Conservation (phyloP, 2,797 vertebrate species). For the Pantherophis vulpinus region DNA sequence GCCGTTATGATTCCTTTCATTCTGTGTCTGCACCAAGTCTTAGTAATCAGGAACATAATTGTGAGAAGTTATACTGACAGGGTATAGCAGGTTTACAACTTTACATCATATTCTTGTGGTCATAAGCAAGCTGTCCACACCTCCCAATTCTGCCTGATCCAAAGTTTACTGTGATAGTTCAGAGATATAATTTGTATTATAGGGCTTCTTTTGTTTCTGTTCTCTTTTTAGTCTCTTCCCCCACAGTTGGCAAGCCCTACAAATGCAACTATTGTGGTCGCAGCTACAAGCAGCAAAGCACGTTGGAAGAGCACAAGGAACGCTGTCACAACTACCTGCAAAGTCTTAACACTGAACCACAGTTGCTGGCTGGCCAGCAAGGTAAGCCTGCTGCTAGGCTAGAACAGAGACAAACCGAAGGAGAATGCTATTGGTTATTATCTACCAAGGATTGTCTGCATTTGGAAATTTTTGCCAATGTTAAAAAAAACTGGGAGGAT, state of each 20-base stretch:
- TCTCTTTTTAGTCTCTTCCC: constrained; percentile 83
- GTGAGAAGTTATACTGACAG: not conserved
- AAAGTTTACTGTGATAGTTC: not conserved
- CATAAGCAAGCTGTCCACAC: not conserved
- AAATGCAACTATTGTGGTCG: constrained; percentile 97
- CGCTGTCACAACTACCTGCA: constrained; percentile 91
- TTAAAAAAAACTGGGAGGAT: not conserved
- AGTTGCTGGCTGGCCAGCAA: constrained; percentile 71
- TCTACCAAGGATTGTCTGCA: not conserved
- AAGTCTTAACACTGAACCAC: constrained; percentile 83
- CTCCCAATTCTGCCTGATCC: not conserved
- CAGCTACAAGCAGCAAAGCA: constrained; percentile 95
- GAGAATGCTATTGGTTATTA: not conserved
- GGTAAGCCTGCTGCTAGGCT: constrained; percentile 55
- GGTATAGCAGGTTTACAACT: not conserved
- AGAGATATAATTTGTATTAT: constrained; percentile 13
- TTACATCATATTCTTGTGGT: not conserved
- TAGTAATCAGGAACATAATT: not conserved
- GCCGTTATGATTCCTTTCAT: not conserved
- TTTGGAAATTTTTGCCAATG: not conserved
- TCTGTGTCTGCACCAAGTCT: not conserved
- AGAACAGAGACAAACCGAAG: not conserved
- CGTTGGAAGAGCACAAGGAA: constrained; percentile 92
- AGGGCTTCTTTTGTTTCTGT: constrained; percentile 34
- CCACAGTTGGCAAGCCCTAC: constrained; percentile 90